Base-by-base conservation (phyloP, 2,797 vertebrate species). In the Rhabdomys pumilio region DNA sequence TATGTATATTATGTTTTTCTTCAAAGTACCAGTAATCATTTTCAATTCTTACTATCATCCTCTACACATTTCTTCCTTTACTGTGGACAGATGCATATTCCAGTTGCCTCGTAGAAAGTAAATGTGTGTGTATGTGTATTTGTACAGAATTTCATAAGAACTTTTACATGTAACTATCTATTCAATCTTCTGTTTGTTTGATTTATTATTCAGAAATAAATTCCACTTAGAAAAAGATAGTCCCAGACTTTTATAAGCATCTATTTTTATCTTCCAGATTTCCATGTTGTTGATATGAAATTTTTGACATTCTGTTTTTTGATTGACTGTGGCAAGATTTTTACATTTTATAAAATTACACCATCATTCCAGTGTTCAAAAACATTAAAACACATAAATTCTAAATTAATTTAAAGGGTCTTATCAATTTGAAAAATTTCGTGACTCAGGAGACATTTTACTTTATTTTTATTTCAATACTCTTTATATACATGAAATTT, bases 401-500 rank as follows among this genome's bases (percentile, higher is more conserved):
- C 11, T 89, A 1, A 8, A 12, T 80, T 92, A 11, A 76, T 41
- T 82, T 31, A 19, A 55, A 75, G 47, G 0, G 6, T 69, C 1
- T n/a, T 57, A 65, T 72, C 2, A 86, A 79, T 61, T 22, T 69
- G 38, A 26, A 89, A 93, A 72, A 2, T 13, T 22, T 17, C 22
- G 3, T 38, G 12, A 22, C 1, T 85, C 24, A 50, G 4, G 22
- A 26, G 14, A 67, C 3, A 57, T 65, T 92, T 92, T 44, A 75
- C 31, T 65, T 83, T 91, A 65, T 53, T 90, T 20, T 41, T 26
- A 38, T 11, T 55, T 93, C 65, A 1, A 38, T 73, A 77, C 0
- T 34, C 24, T 15, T 3, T 5, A 15, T 6, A 22, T 6, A 15
- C n/a, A 8, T 12, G 0, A 14, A 55, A 26, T 15, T 19, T 50